Evolutionary conservation across 2,113 vertebrate genomes (phyloP), one percentile per base, ranked within the genome.

Genomic region (Isurus oxyrinchus): DNA sequence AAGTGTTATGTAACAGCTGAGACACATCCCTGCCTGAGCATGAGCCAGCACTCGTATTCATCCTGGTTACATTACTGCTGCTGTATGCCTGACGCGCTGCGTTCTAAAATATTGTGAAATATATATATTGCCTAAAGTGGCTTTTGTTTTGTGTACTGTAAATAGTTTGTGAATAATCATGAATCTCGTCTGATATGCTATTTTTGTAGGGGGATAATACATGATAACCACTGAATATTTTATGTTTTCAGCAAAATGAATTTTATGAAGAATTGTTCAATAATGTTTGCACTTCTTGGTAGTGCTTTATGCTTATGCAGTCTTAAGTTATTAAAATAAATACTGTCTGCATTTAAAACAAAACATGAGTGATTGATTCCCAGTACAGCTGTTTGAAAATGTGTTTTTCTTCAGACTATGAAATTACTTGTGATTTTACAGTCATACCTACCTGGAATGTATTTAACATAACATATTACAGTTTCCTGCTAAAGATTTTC

Each of bases 321-420:
- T 99, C 98, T 98, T 99, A 99, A 99, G 99, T 99, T 99, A 99
- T 99, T 99, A 97, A 97, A 98, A 98, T 98, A 98, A 98, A 99
- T 98, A 98, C 98, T 97, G 97, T 98, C 97, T 98, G 98, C 98
- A 98, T 98, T 72, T 93, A 21, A 94, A 94, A n/a, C 31, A 4
- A 76, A 35, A 35, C 8, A 6, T 49, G 5, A 44, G 35, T 11
- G 5, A 95, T 67, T 49, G 21, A 13, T 53, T 69, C 2, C 63
- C 23, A 25, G 63, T 67, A 44, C 49, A 1, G 2, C 13, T 95
- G 72, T 53, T 55, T 13, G 10, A 49, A 23, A 84, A 44, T 44
- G 8, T n/a, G 40, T 21, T 19, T 49, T 69, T 44, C 63, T 49
- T 10, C 3, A 49, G 40, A 88, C 5, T 25, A 67, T 25, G 3